A percentile compares a stretch with the other conserved stretches of the same genome.
Conservation (phyloP, 2,113 vertebrate genomes). For the Melanerpes aurifrons region DNA sequence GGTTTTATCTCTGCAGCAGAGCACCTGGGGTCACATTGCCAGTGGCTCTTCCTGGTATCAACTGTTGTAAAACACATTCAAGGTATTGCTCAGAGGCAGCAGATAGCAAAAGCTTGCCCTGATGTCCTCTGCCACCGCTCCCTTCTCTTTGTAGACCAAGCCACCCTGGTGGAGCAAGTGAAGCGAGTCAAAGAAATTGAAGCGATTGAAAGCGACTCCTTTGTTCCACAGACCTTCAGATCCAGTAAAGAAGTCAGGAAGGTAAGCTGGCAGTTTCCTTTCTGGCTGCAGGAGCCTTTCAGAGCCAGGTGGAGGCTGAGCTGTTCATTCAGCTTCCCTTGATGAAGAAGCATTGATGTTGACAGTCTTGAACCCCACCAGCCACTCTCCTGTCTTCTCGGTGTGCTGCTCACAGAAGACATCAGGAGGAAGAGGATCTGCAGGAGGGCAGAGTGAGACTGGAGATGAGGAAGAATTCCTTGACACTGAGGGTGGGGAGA, state of each 20-base stretch:
- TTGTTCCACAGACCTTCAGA: constrained; percentile 95
- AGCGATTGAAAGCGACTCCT: constrained; percentile 96
- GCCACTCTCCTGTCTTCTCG: accelerated
- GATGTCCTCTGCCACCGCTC: constrained; percentile 6
- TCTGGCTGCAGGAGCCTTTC: constrained; percentile 9
- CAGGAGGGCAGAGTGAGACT: too few relatives aligned
- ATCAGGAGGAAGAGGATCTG: too few relatives aligned
- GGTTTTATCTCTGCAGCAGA: neutral
- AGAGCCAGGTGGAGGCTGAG: neutral
- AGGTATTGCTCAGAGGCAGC: neutral
- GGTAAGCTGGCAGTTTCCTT: constrained; percentile 77
- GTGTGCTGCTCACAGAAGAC: neutral
- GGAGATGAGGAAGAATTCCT: too few relatives aligned
- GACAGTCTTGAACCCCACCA: neutral
- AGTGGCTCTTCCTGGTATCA: neutral
- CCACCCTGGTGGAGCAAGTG: constrained; percentile 91
- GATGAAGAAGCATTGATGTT: neutral
- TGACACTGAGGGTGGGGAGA: too few relatives aligned
- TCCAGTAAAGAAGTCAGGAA: constrained; percentile 92
- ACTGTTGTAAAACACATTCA: constrained; percentile 6
- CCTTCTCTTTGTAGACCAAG: constrained; percentile 80
- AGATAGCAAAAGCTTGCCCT: neutral
- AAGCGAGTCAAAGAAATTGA: constrained; percentile 96
- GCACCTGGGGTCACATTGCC: neutral
- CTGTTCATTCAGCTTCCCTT: neutral